phyloP scores from a whole-genome alignment of 1,140 invertebrate species.

The Hycleus cichorii region DNA sequence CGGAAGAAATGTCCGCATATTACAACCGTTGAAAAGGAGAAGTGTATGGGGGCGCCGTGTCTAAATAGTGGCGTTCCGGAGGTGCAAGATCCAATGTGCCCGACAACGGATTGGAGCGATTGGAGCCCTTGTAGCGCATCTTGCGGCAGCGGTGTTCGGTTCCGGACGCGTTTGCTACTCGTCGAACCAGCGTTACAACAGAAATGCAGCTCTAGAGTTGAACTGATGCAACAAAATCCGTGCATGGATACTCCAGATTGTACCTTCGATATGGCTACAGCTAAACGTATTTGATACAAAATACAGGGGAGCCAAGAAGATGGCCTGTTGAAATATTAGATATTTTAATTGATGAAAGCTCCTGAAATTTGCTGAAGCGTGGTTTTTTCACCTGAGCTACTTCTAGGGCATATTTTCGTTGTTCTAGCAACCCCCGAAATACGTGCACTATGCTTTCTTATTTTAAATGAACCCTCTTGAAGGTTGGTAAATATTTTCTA shows the following conservation, averaged over 20 bases:
- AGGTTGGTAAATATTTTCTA: too few species aligned
- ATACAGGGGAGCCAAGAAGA: too few species aligned
- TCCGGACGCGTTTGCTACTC: conserved; percentile 62
- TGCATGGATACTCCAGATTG: conserved; percentile 61
- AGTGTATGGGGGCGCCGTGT: conserved; percentile 64
- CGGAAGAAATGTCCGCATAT: conserved; percentile 71
- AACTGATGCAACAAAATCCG: conserved; percentile 56
- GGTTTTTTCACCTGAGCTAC: too few species aligned
- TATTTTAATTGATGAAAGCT: background rate
- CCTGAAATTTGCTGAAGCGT: too few species aligned
- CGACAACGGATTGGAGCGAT: conserved; percentile 62
- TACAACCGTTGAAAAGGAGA: conserved; percentile 60
- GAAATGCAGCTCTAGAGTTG: conserved; percentile 52
- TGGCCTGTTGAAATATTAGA: conserved; percentile 25
- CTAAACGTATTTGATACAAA: conserved; percentile 47
- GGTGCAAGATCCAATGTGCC: conserved; percentile 51
- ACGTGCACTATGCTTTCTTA: too few species aligned
- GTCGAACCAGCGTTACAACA: conserved; percentile 51
- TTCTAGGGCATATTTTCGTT: too few species aligned
- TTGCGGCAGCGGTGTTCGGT: conserved; percentile 61
- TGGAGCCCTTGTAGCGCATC: conserved; percentile 68
- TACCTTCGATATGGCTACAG: conserved; percentile 60
- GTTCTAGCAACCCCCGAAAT: too few species aligned
- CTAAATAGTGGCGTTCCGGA: conserved; percentile 39
- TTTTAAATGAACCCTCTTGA: too few species aligned